Evolutionary conservation across 2,113 vertebrate species (phyloP).

Genomic region (Cnemophilus loriae): DNA sequence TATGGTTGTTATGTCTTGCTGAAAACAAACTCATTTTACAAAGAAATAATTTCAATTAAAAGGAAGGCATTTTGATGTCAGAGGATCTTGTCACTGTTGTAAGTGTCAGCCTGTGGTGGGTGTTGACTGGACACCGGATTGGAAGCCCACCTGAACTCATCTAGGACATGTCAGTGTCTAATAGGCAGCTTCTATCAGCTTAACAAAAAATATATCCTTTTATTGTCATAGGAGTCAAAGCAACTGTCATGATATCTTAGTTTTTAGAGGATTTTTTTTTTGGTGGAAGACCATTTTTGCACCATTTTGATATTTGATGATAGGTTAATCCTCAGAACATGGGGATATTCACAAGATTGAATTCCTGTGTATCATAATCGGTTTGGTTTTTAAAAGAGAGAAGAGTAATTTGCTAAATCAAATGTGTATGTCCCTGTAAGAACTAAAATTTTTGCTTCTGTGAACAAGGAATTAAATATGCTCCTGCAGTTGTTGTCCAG

Average conservation of each 20-base stretch:
- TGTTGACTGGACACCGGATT: not conserved
- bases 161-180: not conserved
- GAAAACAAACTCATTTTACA: not conserved
- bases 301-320: not conserved
- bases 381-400: not conserved
- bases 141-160: not conserved
- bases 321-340: not conserved
- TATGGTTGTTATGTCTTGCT: not conserved
- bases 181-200: not conserved
- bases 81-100: not conserved
- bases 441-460: not conserved
- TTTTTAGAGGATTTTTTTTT: not conserved
- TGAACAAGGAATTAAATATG: not conserved
- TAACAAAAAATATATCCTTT: not conserved
- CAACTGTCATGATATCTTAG: not conserved
- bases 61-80: not conserved
- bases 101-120: rapidly evolving
- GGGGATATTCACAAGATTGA: not conserved
- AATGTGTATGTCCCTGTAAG: not conserved
- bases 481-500: not conserved
- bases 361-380: not conserved
- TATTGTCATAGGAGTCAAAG: not conserved
- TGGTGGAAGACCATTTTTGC: not conserved
- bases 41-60: not conserved
- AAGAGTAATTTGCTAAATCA: not conserved